Conservation (phyloP, 2,888 invertebrate species). For the Drosophila quasianomalipes region DNA sequence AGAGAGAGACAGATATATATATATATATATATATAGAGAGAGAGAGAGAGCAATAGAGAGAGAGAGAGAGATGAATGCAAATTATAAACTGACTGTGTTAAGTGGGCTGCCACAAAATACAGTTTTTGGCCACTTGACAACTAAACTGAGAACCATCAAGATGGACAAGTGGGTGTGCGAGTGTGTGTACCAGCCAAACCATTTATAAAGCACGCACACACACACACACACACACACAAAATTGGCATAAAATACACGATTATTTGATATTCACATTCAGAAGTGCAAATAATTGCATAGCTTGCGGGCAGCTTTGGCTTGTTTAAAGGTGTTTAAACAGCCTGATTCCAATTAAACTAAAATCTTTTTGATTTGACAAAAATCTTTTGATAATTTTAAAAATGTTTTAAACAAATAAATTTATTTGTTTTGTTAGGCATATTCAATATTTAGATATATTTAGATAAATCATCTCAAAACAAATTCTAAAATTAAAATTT, state of each 20-base stretch:
- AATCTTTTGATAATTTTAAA: background rate
- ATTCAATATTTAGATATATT: background rate
- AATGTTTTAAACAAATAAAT: background rate
- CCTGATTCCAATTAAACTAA: background rate
- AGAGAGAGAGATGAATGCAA: background rate
- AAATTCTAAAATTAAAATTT: background rate
- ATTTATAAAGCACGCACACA: constrained; percentile 18
- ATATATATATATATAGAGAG: too few species aligned
- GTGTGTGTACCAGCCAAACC: constrained; percentile 12
- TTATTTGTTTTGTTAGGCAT: background rate
- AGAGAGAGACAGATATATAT: background rate
- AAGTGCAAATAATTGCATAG: background rate
- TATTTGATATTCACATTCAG: constrained; percentile 4
- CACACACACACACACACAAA: constrained; percentile 6
- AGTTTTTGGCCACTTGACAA: constrained; percentile 4
- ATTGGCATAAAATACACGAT: background rate
- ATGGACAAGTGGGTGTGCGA: background rate
- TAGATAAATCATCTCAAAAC: background rate
- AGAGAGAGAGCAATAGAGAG: background rate
- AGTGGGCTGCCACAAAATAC: background rate
- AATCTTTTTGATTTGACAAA: background rate
- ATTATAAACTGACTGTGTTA: constrained; percentile 2
- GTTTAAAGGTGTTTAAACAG: background rate
- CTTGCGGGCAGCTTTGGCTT: background rate
- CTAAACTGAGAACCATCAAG: background rate